Evolutionary conservation across 2,888 invertebrate species (phyloP), one percentile per base, ranked within the genome.

Genomic region (Epiperipatus broadwayi): DNA sequence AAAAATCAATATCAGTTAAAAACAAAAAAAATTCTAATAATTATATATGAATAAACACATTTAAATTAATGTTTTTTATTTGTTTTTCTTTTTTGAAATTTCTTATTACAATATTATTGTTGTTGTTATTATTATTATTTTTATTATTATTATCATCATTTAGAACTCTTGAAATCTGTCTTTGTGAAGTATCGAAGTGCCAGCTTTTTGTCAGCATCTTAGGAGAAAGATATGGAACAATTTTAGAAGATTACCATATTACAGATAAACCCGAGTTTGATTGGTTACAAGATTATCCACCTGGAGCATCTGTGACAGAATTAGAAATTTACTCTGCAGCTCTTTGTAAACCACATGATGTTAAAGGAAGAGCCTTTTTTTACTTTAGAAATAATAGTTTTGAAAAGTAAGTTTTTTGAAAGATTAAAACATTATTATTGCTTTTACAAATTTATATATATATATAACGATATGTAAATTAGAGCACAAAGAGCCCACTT

Each of bases 201-300:
- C 52, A 64, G 44, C 48, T 61, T 21, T 62, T 63, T 46, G 44
- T 63, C 28, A 63, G 60, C 3, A 48, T 63, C 14, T 49, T 62
- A 22, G 63, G 61, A 19, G 54, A 57, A 37, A 48, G 63, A 19
- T 61, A 59, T 45, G 63, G 63, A 12, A 57, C 53, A 48, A 48
- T 52, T 21, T 59, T 59, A 5, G 47, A 49, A 5, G 44, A 43
- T 7, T 53, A 53, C 32, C 45, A 47, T 5, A 47, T 57, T 3
- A 54, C 56, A 14, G 53, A 54, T 41, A 46, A 47, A 12, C 44
- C 48, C 1, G 51, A 56, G 5, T 56, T 55, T 46, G 52, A 55
- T 34, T 62, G 61, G 59, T 45, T 61, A 21, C 44, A 47, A 29
- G 47, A 52, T 3, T 54, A 55, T 41, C 53, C 56, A 2, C 19